Evolutionary conservation across 1,140 invertebrate species (phyloP), one percentile per base, ranked within the genome.

Genomic region (Drosophila virilis): DNA sequence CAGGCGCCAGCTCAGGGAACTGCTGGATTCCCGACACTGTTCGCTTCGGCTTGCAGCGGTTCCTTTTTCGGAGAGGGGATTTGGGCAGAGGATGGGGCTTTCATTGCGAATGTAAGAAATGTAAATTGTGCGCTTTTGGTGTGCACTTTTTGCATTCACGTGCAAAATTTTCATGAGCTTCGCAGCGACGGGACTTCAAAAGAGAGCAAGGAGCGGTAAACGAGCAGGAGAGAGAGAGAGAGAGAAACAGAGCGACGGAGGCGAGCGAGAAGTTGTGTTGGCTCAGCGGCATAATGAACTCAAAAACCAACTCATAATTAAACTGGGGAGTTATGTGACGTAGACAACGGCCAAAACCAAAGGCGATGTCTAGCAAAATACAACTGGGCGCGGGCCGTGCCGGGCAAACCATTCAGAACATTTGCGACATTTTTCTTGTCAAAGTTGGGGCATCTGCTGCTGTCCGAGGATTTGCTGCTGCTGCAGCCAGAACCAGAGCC

Each of bases 261-360:
- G 33, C 38, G 13, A 40, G 62, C 55, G 13, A 40, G 62, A 48
- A 54, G 69, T 38, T 51, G 67, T 59, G 51, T 76, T 64, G 70
- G 75, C 82, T 82, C 55, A 57, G 67, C 70, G 59, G 55, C 78
- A 61, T 86, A 86, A 86, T 82, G 79, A 86, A 86, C 82, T 83
- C 83, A 71, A 74, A 83, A 88, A 86, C 83, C 82, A 88, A 86
- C 68, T 86, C 76, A 88, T 86, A 86, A 88, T 86, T 86, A 86
- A 86, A 82, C 83, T 69, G 83, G 83, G 82, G 82, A 86, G 83
- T 86, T 86, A 88, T 86, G 83, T 71, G 78, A 78, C 79, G 77
- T 78, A 77, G 75, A 64, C 78, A 78, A 74, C 68, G 76, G 68
- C 67, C 65, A 60, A 60, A 43, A 64, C 74, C 37, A 51, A 45